phyloP scores from a whole-genome alignment of 2,113 vertebrate species.

The Reinhardtius hippoglossoides region DNA sequence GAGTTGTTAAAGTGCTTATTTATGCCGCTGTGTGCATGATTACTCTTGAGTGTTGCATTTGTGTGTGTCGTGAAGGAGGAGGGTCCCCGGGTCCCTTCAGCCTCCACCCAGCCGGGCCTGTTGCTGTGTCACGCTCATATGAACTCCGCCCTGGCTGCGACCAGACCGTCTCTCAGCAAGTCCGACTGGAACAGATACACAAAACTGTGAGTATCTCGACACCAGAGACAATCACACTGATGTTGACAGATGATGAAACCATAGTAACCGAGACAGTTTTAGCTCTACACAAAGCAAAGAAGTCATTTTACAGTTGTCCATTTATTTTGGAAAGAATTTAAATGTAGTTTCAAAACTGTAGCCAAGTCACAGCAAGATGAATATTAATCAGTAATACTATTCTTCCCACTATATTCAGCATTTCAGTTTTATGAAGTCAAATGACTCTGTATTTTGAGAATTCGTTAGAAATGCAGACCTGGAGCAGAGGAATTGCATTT shows the following conservation, averaged over 20 bases:
- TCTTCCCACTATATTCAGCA: too few species aligned
- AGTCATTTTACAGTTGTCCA: too few species aligned
- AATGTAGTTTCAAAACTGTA: too few species aligned
- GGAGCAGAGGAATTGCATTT: not conserved
- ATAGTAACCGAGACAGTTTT: too few species aligned
- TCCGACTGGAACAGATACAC: constrained; percentile 90
- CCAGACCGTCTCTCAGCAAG: constrained; percentile 88
- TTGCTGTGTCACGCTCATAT: constrained; percentile 86
- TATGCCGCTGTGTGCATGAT: not conserved
- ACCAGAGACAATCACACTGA: not conserved
- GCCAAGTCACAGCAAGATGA: too few species aligned
- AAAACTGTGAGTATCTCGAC: constrained; percentile 87
- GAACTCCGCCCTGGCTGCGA: constrained; percentile 83
- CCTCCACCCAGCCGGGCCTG: constrained; percentile 76
- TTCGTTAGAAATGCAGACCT: not conserved
- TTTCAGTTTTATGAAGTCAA: too few species aligned
- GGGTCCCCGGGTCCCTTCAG: constrained; percentile 60
- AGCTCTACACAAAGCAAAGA: too few species aligned
- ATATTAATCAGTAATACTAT: too few species aligned
- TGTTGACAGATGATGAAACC: too few species aligned
- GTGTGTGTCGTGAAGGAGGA: constrained; percentile 42
- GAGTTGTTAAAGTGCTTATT: not conserved
- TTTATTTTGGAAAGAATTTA: too few species aligned
- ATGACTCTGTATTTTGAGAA: not conserved
- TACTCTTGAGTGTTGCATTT: not conserved